Percentiles rank a stretch among this genome's conserved stretches.
Evolutionary conservation across 2,797 vertebrate species (phyloP).

Genomic region (Sitta carolinensis): DNA sequence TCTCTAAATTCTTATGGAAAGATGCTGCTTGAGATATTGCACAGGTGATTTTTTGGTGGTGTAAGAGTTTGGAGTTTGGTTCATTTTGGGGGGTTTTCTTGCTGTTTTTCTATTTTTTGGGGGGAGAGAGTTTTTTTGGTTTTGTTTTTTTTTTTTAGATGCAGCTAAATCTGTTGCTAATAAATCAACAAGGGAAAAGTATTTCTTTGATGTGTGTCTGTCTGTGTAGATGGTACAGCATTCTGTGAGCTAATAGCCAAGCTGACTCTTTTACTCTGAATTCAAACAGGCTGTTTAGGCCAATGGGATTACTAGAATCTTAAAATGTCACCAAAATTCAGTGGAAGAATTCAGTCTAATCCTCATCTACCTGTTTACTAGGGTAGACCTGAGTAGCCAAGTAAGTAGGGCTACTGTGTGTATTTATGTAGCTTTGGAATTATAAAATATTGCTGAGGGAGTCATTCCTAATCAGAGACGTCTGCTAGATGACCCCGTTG

Average conservation of each 20-base stretch:
- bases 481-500: not conserved
- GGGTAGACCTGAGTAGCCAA: not conserved
- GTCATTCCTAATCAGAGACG: not conserved
- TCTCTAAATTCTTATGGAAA: not conserved
- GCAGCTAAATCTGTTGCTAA: not conserved
- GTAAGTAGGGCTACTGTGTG: not conserved
- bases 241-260: not conserved
- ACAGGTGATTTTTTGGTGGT: not conserved
- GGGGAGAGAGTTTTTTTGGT: too few species aligned
- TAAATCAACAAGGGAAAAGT: not conserved
- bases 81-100: not conserved
- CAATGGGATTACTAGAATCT: not conserved
- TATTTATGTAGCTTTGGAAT: not conserved
- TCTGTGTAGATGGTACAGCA: not conserved
- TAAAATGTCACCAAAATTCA: not conserved
- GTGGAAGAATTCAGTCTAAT: not conserved
- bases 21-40: not conserved
- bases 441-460: not conserved
- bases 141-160: not conserved
- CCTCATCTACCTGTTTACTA: not conserved
- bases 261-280: not conserved
- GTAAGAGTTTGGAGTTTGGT: not conserved
- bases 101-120: not conserved
- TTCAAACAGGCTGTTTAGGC: not conserved
- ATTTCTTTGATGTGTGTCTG: not conserved